Evolutionary conservation across 2,888 invertebrate genomes (phyloP), one percentile per base, ranked within the genome.

Genomic region (Teleogryllus oceanicus): DNA sequence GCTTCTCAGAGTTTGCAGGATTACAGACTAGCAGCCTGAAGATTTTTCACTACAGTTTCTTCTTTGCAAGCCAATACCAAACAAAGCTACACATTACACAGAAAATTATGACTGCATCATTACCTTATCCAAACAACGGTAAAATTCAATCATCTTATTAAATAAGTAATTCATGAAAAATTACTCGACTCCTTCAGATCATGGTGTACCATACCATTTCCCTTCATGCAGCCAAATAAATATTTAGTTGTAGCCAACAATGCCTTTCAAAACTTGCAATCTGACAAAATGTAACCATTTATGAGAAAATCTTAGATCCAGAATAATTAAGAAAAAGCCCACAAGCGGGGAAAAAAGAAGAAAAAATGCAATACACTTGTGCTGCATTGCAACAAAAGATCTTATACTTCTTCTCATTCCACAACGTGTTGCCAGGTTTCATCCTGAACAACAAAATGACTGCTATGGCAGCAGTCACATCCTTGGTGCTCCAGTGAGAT

Each of bases 351-450:
- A 11, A 8, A 62, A 62, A 62, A n/a, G 16, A 16, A 62, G 16
- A 16, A 62, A 62, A 62, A 62, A 37, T 8, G 37, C 62, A 62
- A 62, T 62, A n/a, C 62, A 62, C 13, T 62, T 62, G 13, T 62
- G n/a, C n/a, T n/a, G 62, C 62, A 62, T 62, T 62, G 62, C 62
- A 62, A 62, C 62, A 62, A 62, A 62, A 62, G 62, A 13, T 62
- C 62, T 62, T 62, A 62, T 62, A 62, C 62, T 62, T 62, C 62
- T 62, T 62, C 62, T 62, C 62, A 18, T 62, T 13, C 62, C 62
- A 62, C 62, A 62, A 62, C 49, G 77, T 50, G 80, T 80, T 78
- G 80, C 51, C 77, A 78, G 80, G 80, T 80, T 80, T 80, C 80
- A 80, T 49, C 78, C 80, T 78, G 75, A 75, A 78, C 80, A 80